Conservation (phyloP, 2,113 vertebrate genomes). For the Gobiocypris rarus region DNA sequence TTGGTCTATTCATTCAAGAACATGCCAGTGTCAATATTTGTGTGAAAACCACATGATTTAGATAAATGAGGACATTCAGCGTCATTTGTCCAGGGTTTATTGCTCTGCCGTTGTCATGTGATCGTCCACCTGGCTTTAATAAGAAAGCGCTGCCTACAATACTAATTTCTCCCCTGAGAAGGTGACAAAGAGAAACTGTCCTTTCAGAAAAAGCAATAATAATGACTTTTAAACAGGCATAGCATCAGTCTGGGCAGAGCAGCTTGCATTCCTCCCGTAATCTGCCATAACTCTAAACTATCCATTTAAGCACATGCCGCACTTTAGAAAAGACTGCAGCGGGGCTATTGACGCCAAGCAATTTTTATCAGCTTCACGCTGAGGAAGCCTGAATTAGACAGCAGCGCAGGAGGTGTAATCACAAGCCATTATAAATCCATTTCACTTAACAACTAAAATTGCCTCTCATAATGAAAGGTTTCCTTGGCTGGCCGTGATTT, state of each 20-base stretch:
- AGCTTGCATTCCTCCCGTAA: slow-evolving; percentile 16
- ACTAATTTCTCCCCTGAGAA: background rate
- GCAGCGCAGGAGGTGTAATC: slow-evolving; percentile 25
- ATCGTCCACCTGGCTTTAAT: slow-evolving; percentile 29
- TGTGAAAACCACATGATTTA: background rate
- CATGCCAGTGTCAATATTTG: slow-evolving; percentile 6
- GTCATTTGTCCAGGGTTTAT: slow-evolving; percentile 6
- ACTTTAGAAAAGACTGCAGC: slow-evolving; percentile 38
- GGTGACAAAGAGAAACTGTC: slow-evolving; percentile 8
- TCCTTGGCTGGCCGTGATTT: slow-evolving; percentile 32
- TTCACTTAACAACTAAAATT: slow-evolving; percentile 44
- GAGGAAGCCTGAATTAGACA: slow-evolving; percentile 5
- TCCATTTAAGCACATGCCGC: slow-evolving; percentile 30
- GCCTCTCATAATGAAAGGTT: slow-evolving; percentile 38
- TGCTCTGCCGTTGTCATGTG: background rate
- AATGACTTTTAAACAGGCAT: slow-evolving; percentile 40
- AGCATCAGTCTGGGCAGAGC: slow-evolving; percentile 17
- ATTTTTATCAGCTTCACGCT: slow-evolving; percentile 46
- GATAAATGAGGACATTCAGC: background rate
- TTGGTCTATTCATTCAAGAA: background rate
- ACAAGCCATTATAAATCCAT: slow-evolving; percentile 42
- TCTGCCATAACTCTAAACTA: slow-evolving; percentile 20
- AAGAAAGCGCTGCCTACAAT: background rate
- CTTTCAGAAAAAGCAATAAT: slow-evolving; percentile 18
- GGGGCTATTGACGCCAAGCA: slow-evolving; percentile 28